These are phyloP conservation scores for Cydia amplana DNA, from an alignment of 1,140 invertebrate species.

Conservation along the genomic window DNA sequence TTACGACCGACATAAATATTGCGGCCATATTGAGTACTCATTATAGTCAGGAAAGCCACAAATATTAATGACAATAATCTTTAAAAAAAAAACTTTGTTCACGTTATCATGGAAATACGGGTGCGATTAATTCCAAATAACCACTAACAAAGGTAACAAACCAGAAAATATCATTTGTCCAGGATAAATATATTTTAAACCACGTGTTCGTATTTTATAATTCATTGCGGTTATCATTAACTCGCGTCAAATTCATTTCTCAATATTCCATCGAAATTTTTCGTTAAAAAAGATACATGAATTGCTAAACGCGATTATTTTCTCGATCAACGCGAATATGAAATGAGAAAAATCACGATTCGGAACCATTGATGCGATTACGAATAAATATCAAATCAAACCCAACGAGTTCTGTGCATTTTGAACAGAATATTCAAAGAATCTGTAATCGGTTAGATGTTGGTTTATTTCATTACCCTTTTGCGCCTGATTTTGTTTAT, in stretches of 20 bases:
- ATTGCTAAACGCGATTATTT: slow-evolving; percentile 11
- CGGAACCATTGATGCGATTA: slow-evolving; percentile 14
- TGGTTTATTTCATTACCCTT: neutral
- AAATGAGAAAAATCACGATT: slow-evolving; percentile 11
- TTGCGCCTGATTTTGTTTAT: slow-evolving; percentile 18
- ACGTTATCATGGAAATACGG: too few species aligned
- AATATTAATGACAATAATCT: too few species aligned
- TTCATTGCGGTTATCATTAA: neutral
- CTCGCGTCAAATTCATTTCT: neutral
- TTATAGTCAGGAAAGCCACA: too few species aligned
- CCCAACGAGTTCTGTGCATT: neutral
- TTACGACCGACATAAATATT: too few species aligned
- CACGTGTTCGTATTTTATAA: too few species aligned
- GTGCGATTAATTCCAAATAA: too few species aligned
- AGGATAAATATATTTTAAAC: too few species aligned
- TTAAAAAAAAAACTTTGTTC: too few species aligned
- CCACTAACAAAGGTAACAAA: too few species aligned
- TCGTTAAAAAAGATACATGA: neutral
- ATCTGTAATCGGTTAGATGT: neutral
- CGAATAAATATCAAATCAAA: slow-evolving; percentile 2
- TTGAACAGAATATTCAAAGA: neutral
- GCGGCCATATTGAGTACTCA: too few species aligned
- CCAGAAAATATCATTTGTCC: too few species aligned
- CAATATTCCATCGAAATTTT: neutral
- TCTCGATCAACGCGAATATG: neutral